Evolutionary conservation across 2,888 invertebrate genomes (phyloP), one percentile per base, ranked within the genome.

Genomic region (Lomographa bimaculata): DNA sequence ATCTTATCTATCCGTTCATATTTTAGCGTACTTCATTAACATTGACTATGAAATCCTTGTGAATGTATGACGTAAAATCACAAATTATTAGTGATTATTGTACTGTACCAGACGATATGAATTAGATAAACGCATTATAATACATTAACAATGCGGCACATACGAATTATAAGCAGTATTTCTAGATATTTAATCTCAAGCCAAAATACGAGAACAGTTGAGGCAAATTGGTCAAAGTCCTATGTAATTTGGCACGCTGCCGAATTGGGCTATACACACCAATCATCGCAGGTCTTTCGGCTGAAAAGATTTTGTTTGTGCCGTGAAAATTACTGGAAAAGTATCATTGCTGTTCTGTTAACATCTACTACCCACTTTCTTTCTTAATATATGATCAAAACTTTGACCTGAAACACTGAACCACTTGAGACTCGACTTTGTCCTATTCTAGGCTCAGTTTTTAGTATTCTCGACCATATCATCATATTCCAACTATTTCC

Each of bases 171-270:
- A 40, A 32, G 30, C 26, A 26, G 27, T 7, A 20, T 8, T 29
- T 23, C 27, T 34, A 18, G n/a, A 11, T 34, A 34, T 40, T 41
- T 21, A 40, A 30, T 33, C 17, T 21, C 14, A 24, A 25, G 28
- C 27, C 37, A 45, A 46, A 45, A 48, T 40, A 46, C 38, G 28
- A 26, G 42, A 23, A 20, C 29, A 29, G 30, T 26, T 11, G 35
- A 34, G 25, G 50, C 50, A 68, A 68, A 70, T 71, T 71, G 65
- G 54, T 58, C 66, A 65, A 63, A 69, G 63, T 60, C 54, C 62
- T 47, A 55, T 54, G 57, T 57, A 57, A 70, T 69, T 66, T 71
- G 71, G 71, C 51, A 29, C 17, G 10, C 10, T 43, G 60, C 67
- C 73, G 66, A 70, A 67, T 66, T 60, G 57, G 53, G 51, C 46